Evolutionary conservation across 2,888 invertebrate species (phyloP).

Genomic region (Blomia tropicalis): DNA sequence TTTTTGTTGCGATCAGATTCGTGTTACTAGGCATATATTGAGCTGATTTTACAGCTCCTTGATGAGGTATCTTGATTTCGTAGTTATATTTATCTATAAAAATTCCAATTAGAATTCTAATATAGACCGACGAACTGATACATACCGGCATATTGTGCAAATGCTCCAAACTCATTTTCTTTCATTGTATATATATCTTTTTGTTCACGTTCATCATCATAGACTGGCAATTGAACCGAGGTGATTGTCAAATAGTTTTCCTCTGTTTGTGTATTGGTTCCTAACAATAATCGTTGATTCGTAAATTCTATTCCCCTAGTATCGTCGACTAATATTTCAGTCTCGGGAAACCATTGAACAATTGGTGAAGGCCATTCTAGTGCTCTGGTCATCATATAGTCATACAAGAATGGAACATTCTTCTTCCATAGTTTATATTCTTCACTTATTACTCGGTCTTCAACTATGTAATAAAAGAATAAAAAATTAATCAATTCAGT

Average conservation of each 20-base stretch:
- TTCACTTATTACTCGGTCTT: conserved; percentile 7
- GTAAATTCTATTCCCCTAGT: neutral
- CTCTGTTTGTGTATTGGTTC: neutral
- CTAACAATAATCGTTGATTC: neutral
- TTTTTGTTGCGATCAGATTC: conserved; percentile 4
- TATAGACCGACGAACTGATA: too few species aligned
- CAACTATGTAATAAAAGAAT: neutral
- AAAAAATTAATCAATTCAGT: neutral
- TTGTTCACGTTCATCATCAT: neutral
- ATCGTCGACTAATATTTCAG: neutral
- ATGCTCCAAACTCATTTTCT: conserved; percentile 1
- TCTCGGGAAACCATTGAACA: neutral
- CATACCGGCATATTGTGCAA: neutral
- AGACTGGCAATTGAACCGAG: neutral
- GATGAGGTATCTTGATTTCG: neutral
- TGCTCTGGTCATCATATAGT: conserved; percentile 6
- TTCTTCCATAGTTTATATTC: conserved; percentile 16
- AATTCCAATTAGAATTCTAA: neutral
- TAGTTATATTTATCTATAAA: conserved; percentile 2
- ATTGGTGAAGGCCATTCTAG: conserved; percentile 6
- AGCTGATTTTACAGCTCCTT: neutral
- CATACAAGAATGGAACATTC: conserved; percentile 12
- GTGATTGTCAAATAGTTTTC: neutral
- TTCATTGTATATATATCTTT: conserved; percentile 3
- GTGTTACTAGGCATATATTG: neutral